Conservation (phyloP, 2,888 invertebrate genomes). For the Thera britannica region DNA sequence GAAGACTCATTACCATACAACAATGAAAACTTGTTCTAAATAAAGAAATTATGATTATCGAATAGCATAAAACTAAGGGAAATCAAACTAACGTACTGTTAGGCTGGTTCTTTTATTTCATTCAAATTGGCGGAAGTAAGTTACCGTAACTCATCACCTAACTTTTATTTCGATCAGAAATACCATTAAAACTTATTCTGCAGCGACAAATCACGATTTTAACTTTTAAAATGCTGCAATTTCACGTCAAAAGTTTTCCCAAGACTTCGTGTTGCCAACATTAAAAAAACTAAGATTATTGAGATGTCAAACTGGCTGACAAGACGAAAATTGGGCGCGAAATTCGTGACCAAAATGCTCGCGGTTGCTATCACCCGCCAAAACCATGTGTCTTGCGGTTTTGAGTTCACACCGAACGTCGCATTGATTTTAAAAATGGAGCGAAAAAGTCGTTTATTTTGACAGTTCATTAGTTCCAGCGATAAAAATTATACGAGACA, state of each 20-base stretch:
- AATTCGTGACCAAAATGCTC: constrained; percentile 69
- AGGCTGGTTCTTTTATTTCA: constrained; percentile 2
- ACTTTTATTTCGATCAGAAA: constrained; percentile 30
- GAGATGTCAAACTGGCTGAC: constrained; percentile 75
- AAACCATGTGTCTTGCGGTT: constrained; percentile 68
- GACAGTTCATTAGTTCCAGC: constrained; percentile 42
- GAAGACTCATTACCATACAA: no score
- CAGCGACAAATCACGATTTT: constrained; percentile 39
- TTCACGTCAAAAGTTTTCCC: constrained; percentile 51
- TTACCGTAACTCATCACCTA: constrained; percentile 32
- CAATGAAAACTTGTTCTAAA: background rate
- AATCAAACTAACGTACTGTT: constrained; percentile 8
- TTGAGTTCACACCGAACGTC: constrained; percentile 69
- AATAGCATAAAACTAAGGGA: background rate
- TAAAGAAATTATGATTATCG: background rate
- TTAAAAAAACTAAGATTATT: constrained; percentile 54
- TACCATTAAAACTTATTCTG: constrained; percentile 35
- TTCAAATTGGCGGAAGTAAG: constrained; percentile 19
- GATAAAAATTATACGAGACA: background rate
- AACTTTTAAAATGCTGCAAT: constrained; percentile 39
- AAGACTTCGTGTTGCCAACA: constrained; percentile 51
- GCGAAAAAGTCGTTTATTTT: constrained; percentile 44
- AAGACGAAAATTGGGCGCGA: constrained; percentile 77
- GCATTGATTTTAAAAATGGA: constrained; percentile 53
- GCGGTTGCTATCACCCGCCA: constrained; percentile 64